Conservation (phyloP, 2,113 vertebrate species). For the Colistium nudipinnis region DNA sequence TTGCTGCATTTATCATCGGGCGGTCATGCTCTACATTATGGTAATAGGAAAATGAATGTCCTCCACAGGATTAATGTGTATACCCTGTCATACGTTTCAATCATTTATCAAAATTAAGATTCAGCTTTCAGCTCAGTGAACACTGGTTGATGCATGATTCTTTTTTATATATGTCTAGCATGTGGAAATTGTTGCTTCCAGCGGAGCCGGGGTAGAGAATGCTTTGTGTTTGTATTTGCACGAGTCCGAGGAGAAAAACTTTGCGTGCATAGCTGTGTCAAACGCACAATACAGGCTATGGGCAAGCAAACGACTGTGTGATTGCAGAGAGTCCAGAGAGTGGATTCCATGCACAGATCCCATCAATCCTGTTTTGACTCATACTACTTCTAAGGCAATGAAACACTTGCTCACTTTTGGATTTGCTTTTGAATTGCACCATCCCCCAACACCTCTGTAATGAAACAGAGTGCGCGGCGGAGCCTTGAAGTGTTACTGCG, state of each 20-base stretch:
- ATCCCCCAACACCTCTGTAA: constrained; percentile 69
- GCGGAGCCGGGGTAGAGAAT: constrained; percentile 21
- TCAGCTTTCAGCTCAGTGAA: constrained; percentile 59
- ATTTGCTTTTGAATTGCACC: constrained; percentile 64
- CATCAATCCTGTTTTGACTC: constrained; percentile 43
- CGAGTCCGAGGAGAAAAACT: constrained; percentile 14
- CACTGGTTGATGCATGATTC: constrained; percentile 60
- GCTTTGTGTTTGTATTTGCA: constrained; percentile 15
- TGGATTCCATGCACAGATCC: constrained; percentile 26
- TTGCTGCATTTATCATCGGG: constrained; percentile 82
- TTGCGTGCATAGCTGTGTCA: constrained; percentile 2
- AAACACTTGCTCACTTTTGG: constrained; percentile 65
- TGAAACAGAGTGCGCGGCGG: constrained; percentile 60
- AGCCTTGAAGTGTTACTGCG: constrained; percentile 73
- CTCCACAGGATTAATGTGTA: constrained; percentile 81
- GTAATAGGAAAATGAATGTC: constrained; percentile 83
- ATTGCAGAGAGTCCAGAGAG: neutral
- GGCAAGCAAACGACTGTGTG: constrained; percentile 1
- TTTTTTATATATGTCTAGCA: constrained; percentile 34
- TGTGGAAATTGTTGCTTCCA: constrained; percentile 56
- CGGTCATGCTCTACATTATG: constrained; percentile 78
- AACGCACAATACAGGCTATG: neutral
- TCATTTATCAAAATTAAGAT: constrained; percentile 82
- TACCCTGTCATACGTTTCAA: constrained; percentile 81
- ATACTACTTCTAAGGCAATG: constrained; percentile 38